These are phyloP conservation scores for Ascaphus truei DNA, from an alignment of 2,113 vertebrate species.

Conservation along the genomic window DNA sequence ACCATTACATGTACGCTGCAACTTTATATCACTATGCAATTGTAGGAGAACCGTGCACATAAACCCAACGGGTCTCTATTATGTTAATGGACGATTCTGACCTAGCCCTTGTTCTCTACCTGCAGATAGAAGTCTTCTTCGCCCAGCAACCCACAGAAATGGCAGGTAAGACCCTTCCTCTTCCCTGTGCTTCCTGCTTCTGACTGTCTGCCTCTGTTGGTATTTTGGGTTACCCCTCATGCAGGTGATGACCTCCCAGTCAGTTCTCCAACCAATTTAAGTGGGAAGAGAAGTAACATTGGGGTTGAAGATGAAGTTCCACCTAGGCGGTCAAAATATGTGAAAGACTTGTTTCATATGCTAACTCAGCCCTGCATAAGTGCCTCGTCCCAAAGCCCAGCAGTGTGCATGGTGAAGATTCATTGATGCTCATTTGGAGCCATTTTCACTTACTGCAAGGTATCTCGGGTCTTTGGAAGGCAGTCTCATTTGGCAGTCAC, in stretches of 20 bases:
- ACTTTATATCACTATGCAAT: too few species aligned
- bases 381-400: too few species aligned
- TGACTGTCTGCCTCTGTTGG: neutral
- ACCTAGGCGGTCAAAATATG: neutral
- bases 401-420: too few species aligned
- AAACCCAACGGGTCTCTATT: too few species aligned
- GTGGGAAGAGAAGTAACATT: neutral
- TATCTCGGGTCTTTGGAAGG: too few species aligned
- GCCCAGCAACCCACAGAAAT: slow-evolving; percentile 10
- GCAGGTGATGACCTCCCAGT: neutral
- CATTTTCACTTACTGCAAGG: too few species aligned
- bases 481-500: too few species aligned
- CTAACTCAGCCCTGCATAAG: too few species aligned
- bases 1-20: too few species aligned
- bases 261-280: neutral
- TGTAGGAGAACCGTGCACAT: too few species aligned
- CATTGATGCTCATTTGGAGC: too few species aligned
- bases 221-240: neutral
- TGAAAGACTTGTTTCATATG: too few species aligned
- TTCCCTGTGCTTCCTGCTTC: neutral
- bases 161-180: slow-evolving; percentile 26
- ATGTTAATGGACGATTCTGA: neutral
- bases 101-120: neutral
- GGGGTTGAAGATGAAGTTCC: neutral
- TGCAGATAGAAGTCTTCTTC: neutral